A percentile compares a stretch with the other conserved stretches of the same genome.
These are phyloP conservation scores for Monodelphis domestica DNA, from an alignment of 2,797 vertebrate species.

Conservation along the genomic window DNA sequence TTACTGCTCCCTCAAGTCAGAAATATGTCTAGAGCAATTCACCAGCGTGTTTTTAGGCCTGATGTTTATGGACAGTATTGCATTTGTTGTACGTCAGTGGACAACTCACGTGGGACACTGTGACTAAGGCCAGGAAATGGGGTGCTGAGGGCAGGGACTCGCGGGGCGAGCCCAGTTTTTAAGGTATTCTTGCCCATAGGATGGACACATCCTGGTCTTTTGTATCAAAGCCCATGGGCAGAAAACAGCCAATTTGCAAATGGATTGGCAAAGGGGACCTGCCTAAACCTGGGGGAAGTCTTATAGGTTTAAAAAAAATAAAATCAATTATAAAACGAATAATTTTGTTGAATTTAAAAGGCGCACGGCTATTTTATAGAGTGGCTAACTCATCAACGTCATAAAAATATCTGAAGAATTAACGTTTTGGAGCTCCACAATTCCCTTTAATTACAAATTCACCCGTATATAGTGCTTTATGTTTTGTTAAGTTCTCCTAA, in stretches of 20 bases:
- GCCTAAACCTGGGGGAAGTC: background rate
- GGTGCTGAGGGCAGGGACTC: slow-evolving; percentile 68
- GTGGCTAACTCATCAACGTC: background rate
- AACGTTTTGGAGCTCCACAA: background rate
- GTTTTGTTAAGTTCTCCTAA: background rate
- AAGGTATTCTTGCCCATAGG: slow-evolving; percentile 56
- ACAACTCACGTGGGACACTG: slow-evolving; percentile 67
- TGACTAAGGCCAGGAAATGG: slow-evolving; percentile 75
- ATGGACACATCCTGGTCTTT: slow-evolving; percentile 53
- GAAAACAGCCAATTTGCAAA: background rate
- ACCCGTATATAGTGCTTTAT: background rate
- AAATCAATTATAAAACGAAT: background rate
- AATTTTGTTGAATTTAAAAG: background rate
- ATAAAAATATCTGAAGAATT: background rate
- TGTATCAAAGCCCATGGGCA: background rate
- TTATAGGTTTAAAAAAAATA: background rate
- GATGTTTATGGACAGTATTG: slow-evolving; percentile 72
- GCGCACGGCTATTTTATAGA: background rate
- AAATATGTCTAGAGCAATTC: slow-evolving; percentile 51
- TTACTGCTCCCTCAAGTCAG: slow-evolving; percentile 64
- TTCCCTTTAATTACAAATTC: background rate
- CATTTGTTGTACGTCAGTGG: slow-evolving; percentile 78
- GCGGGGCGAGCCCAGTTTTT: slow-evolving; percentile 32
- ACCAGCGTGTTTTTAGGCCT: slow-evolving; percentile 71
- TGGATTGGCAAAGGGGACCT: background rate